These are phyloP conservation scores for Latrodectus geometricus DNA, from an alignment of 1,140 invertebrate genomes.

Conservation along the genomic window DNA sequence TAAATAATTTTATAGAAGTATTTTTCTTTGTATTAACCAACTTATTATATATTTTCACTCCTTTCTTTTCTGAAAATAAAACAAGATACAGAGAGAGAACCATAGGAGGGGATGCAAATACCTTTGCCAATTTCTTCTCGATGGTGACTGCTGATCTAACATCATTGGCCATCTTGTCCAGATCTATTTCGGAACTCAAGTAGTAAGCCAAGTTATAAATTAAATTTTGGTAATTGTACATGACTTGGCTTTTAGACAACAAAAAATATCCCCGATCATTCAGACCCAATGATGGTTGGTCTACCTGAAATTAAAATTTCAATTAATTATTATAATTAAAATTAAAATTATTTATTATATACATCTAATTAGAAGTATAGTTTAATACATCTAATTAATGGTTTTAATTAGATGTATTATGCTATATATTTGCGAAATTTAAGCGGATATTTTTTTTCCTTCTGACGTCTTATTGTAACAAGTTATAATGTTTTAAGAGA, in stretches of 20 bases:
- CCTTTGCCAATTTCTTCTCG: constrained; percentile 17
- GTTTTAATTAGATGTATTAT: no score
- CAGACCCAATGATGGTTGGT: constrained; percentile 23
- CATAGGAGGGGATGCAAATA: neutral
- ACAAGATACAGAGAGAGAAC: no score
- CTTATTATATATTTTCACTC: neutral
- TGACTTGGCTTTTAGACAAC: neutral
- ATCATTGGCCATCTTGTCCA: neutral
- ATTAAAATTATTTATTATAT: no score
- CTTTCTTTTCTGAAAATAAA: neutral
- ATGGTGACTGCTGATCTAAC: constrained; percentile 6
- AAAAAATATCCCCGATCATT: neutral
- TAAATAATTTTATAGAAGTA: no score
- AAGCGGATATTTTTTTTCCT: no score
- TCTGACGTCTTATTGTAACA: no score
- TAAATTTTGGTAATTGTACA: constrained; percentile 3
- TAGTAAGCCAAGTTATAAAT: constrained; percentile 1
- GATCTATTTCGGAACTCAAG: neutral
- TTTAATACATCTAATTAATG: no score
- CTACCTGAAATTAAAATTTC: constrained; percentile 7
- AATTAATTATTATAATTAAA: neutral
- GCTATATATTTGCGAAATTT: no score
- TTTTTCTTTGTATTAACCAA: no score
- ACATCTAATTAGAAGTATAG: no score
- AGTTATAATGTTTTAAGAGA: no score